Conservation (phyloP, 2,888 invertebrate genomes). For the Philhelius pedissequus region DNA sequence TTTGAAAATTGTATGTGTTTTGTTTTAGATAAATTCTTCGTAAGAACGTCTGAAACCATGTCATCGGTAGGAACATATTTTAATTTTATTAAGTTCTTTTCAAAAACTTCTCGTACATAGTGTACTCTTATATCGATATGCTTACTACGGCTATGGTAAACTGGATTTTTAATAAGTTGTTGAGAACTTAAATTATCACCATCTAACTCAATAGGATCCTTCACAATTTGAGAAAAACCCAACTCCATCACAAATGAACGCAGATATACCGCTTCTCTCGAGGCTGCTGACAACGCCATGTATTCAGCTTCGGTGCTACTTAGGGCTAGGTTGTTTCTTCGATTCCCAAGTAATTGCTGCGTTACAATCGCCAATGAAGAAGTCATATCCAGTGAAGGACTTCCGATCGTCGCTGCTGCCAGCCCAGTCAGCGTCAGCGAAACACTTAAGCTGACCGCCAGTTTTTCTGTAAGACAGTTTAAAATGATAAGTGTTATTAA, state of each 20-base stretch:
- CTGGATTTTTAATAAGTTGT: slow-evolving; percentile 15
- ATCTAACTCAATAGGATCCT: neutral
- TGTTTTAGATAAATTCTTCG: slow-evolving; percentile 25
- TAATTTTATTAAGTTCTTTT: neutral
- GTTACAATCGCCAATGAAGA: slow-evolving; percentile 11
- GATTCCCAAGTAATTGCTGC: slow-evolving; percentile 43
- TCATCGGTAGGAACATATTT: slow-evolving; percentile 6
- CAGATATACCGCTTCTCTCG: slow-evolving; percentile 48
- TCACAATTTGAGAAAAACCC: no score
- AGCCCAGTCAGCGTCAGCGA: slow-evolving; percentile 62
- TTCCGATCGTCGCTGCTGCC: slow-evolving; percentile 33
- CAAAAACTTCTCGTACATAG: slow-evolving; percentile 4
- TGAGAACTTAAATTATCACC: slow-evolving; percentile 12
- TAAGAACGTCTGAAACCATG: slow-evolving; percentile 11
- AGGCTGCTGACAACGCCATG: slow-evolving; percentile 33
- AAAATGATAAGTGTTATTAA: slow-evolving; percentile 34
- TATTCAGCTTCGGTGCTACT: slow-evolving; percentile 50
- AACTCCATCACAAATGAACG: no score
- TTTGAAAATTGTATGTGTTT: slow-evolving; percentile 11
- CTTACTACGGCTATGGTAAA: slow-evolving; percentile 13
- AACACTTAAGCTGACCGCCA: neutral
- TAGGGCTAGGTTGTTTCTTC: slow-evolving; percentile 24
- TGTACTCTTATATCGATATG: slow-evolving; percentile 25
- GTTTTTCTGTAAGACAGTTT: slow-evolving; percentile 31
- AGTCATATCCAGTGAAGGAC: slow-evolving; percentile 51